A percentile compares a stretch with the other conserved stretches of the same genome.
Evolutionary conservation across 1,140 invertebrate genomes (phyloP).

Genomic region (Oreohelix idahoensis): DNA sequence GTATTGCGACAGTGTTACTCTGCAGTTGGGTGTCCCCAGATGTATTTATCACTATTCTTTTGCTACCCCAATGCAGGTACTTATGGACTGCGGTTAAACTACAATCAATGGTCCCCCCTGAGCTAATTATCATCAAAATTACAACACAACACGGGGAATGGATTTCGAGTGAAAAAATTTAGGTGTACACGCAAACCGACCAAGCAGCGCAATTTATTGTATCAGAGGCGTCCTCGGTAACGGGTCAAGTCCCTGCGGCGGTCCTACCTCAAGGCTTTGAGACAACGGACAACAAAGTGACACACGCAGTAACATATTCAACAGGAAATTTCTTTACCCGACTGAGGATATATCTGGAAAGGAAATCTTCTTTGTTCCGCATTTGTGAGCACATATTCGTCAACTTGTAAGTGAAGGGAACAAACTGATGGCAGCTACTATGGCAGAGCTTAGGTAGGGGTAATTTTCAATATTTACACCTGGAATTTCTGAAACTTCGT

Average conservation of each 20-base stretch:
- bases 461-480: neutral
- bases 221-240: slow-evolving; percentile 7
- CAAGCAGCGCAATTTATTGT: neutral
- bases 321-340: neutral
- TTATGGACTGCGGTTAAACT: no score
- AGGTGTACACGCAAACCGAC: neutral
- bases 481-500: no score
- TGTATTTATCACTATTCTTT: neutral
- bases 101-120: no score
- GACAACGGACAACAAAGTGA: neutral
- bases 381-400: slow-evolving; percentile 58
- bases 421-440: slow-evolving; percentile 53
- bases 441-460: slow-evolving; percentile 41
- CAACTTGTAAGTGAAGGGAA: slow-evolving; percentile 63
- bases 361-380: slow-evolving; percentile 47
- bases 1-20: no score
- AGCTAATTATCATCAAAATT: neutral
- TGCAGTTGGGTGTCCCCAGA: no score
- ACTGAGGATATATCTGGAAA: neutral
- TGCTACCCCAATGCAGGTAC: neutral
- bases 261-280: slow-evolving; percentile 4
- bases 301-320: neutral
- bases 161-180: neutral
- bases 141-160: no score
- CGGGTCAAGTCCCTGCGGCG: neutral